phyloP scores from a whole-genome alignment of 2,888 invertebrate genomes.

The Odontomyia ornata region DNA sequence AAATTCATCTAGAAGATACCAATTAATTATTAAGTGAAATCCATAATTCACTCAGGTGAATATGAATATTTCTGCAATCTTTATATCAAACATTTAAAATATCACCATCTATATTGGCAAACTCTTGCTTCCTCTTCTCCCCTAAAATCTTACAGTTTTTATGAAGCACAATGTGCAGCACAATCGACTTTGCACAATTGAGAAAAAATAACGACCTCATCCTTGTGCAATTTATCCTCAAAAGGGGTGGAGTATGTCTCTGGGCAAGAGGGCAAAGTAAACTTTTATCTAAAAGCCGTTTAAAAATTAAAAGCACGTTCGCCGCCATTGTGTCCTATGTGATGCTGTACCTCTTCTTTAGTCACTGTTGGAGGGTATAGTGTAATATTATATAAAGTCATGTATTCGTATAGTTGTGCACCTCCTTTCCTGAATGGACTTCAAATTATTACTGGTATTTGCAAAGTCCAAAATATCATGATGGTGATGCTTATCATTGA shows the following conservation, averaged over 20 bases:
- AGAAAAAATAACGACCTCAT: slow-evolving; percentile 18
- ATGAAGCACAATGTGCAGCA: too few species aligned
- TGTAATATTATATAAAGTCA: slow-evolving; percentile 36
- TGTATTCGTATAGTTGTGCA: background rate
- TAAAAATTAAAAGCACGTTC: slow-evolving; percentile 52
- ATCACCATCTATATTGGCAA: too few species aligned
- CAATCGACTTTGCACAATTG: slow-evolving; percentile 2
- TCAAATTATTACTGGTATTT: too few species aligned
- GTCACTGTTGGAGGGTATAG: slow-evolving; percentile 21
- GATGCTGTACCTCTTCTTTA: too few species aligned
- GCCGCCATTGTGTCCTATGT: slow-evolving; percentile 45
- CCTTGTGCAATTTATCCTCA: background rate
- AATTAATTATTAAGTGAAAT: too few species aligned
- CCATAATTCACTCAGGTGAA: too few species aligned
- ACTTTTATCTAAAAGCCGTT: slow-evolving; percentile 52
- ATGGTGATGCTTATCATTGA: too few species aligned
- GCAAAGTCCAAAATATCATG: too few species aligned
- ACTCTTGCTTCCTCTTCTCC: too few species aligned
- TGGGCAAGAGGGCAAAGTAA: slow-evolving; percentile 46
- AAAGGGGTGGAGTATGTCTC: slow-evolving; percentile 10
- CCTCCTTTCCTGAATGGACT: too few species aligned
- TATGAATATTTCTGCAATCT: background rate
- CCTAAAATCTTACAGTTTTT: background rate
- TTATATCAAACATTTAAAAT: too few species aligned
- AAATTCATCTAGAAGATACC: too few species aligned